Evolutionary conservation across 2,888 invertebrate species (phyloP).

Genomic region (Colostygia pectinataria): DNA sequence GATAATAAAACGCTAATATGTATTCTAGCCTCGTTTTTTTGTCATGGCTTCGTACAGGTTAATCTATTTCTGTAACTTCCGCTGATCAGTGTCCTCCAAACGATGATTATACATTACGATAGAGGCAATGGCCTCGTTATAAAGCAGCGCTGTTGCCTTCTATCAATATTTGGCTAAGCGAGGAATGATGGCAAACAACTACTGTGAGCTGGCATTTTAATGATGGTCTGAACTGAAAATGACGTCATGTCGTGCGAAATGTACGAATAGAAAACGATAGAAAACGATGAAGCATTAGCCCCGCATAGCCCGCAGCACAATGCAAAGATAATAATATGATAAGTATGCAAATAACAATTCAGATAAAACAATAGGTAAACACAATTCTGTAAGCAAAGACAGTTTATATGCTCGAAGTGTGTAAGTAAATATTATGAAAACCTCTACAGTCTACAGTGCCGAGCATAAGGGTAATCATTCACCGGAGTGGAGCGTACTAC

Average conservation of each 20-base stretch:
- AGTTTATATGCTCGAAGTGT: no score
- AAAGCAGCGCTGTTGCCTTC: slow-evolving; percentile 37
- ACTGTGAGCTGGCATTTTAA: slow-evolving; percentile 41
- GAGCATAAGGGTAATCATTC: no score
- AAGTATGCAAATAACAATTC: slow-evolving; percentile 49
- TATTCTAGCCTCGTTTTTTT: slow-evolving; percentile 20
- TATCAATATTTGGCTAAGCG: slow-evolving; percentile 59
- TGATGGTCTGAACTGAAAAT: slow-evolving; percentile 41
- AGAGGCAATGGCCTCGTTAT: slow-evolving; percentile 58
- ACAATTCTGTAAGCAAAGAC: no score
- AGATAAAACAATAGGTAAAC: background rate
- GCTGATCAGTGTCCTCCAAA: slow-evolving; percentile 46
- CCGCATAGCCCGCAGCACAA: slow-evolving; percentile 55
- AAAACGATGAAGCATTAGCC: slow-evolving; percentile 44
- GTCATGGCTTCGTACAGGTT: slow-evolving; percentile 31
- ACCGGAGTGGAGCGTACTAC: no score
- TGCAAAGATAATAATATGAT: slow-evolving; percentile 50
- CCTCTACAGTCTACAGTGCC: no score
- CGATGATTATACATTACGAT: slow-evolving; percentile 42
- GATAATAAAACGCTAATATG: slow-evolving; percentile 3
- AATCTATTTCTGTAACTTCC: slow-evolving; percentile 52
- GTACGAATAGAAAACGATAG: slow-evolving; percentile 56
- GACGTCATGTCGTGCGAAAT: slow-evolving; percentile 57
- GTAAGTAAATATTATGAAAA: no score
- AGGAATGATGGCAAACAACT: slow-evolving; percentile 45